Evolutionary conservation across 2,888 invertebrate genomes (phyloP).

Genomic region (Cataglyphis albicans): DNA sequence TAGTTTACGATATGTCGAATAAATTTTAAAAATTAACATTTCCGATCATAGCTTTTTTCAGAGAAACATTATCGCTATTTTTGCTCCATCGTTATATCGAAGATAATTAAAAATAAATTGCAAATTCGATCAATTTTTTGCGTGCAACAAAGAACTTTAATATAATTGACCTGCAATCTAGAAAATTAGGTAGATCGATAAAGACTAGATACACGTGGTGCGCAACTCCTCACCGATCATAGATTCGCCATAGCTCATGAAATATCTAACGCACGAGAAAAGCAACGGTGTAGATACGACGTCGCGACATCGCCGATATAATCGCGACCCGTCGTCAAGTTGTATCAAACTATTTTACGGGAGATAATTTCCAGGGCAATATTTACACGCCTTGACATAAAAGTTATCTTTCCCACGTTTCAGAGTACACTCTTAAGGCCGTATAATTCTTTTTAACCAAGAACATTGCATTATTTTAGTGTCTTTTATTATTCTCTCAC

Average conservation of each 20-base stretch:
- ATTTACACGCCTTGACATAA: constrained; percentile 15
- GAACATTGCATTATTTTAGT: background rate
- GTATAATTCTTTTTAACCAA: background rate
- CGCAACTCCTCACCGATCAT: constrained; percentile 43
- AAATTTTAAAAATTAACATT: background rate
- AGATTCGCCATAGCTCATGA: constrained; percentile 47
- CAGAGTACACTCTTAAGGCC: background rate
- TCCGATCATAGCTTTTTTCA: background rate
- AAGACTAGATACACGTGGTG: constrained; percentile 4
- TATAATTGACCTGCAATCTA: constrained; percentile 19
- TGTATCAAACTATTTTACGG: constrained; percentile 8
- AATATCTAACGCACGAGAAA: constrained; percentile 39
- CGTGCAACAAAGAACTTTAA: constrained; percentile 1
- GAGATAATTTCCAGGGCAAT: constrained; percentile 34
- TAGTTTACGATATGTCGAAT: background rate
- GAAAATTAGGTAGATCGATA: constrained; percentile 42
- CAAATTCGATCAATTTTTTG: background rate
- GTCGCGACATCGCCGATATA: constrained; percentile 21
- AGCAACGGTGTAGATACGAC: constrained; percentile 12
- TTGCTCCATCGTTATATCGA: background rate
- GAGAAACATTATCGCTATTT: background rate
- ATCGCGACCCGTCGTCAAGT: constrained; percentile 19
- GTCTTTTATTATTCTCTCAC: background rate
- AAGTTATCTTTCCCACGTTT: background rate
- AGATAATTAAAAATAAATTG: background rate